Evolutionary conservation across 2,113 vertebrate species (phyloP), one percentile per base, ranked within the genome.

Genomic region (Sinocyclocheilus maitianheensis): DNA sequence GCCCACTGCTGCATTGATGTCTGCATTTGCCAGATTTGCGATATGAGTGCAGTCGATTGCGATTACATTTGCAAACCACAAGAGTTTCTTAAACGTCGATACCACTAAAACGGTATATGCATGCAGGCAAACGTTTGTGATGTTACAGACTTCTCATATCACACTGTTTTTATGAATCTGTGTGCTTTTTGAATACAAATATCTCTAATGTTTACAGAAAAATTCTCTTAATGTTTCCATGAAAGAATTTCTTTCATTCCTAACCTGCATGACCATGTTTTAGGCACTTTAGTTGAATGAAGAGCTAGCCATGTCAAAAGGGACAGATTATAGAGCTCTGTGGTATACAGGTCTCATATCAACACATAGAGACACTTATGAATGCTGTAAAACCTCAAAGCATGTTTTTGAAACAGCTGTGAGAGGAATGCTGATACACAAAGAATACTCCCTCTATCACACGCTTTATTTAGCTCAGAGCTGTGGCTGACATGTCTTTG

Each of bases 401-500:
- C 46, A 26, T 51, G 65, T 43, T 82, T 16, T 69, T 51, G 24
- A 82, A 82, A 69, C 80, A 72, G 65, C 81, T 72, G 81, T 83
- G 81, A 83, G 65, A 83, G 46, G 81, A 72, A 83, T 83, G 63
- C 30, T 72, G 65, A 83, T 72, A 34, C 81, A 83, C 18, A 72
- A 4, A 0, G 46, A 72, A 80, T 12, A 67, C 14, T 48, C 30
- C 18, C 30, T 72, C 26, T 72, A 55, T 83, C 48, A 13, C 62
- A 83, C 22, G 81, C 81, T 83, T 69, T 58, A 83, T 72, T 72
- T 83, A 72, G 81, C 81, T 55, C 81, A 53, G 72, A 75, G 43
- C 43, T 72, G 81, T 83, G 26, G 65, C 24, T 30, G 24, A 83
- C 18, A 72, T 72, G 58, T 65, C 78, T 63, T 71, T 53, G 18